phyloP scores from a whole-genome alignment of 1,140 invertebrate species.

The Microvelia longipes region DNA sequence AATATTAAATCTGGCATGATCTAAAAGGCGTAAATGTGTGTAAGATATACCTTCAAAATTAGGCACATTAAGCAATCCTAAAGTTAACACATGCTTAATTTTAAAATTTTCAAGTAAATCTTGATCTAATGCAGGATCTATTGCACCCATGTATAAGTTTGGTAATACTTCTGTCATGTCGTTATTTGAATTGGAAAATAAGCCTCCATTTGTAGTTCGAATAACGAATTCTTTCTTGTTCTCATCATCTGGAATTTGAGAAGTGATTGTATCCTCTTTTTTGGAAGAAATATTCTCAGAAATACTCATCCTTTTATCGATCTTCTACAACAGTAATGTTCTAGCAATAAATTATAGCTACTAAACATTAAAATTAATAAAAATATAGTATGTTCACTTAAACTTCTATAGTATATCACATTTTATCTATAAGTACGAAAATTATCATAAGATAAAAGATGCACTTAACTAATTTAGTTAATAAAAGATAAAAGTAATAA shows the following conservation, averaged over 20 bases:
- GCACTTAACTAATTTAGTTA: too few relatives aligned
- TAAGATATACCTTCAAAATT: constrained; percentile 32
- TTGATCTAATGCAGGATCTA: constrained; percentile 53
- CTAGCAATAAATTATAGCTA: too few relatives aligned
- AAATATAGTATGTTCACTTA: too few relatives aligned
- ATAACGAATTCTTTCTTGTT: not conserved
- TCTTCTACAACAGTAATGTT: too few relatives aligned
- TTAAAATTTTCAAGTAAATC: constrained; percentile 41
- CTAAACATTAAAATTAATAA: too few relatives aligned
- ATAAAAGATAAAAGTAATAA: too few relatives aligned
- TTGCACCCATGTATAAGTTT: constrained; percentile 61
- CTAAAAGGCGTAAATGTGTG: constrained; percentile 44
- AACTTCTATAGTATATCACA: too few relatives aligned
- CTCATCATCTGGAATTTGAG: not conserved
- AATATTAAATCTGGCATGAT: constrained; percentile 52
- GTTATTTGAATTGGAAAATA: not conserved
- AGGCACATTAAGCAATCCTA: constrained; percentile 41
- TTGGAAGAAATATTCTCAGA: not conserved
- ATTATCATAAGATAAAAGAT: too few relatives aligned
- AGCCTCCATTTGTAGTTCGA: not conserved
- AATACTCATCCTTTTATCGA: too few relatives aligned
- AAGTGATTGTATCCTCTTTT: not conserved
- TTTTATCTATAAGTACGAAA: too few relatives aligned
- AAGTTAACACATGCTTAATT: constrained; percentile 56
- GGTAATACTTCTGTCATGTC: constrained; percentile 20